Conservation (phyloP, 64 coral and sea anemone genomes). For the Acropora tenuis region DNA sequence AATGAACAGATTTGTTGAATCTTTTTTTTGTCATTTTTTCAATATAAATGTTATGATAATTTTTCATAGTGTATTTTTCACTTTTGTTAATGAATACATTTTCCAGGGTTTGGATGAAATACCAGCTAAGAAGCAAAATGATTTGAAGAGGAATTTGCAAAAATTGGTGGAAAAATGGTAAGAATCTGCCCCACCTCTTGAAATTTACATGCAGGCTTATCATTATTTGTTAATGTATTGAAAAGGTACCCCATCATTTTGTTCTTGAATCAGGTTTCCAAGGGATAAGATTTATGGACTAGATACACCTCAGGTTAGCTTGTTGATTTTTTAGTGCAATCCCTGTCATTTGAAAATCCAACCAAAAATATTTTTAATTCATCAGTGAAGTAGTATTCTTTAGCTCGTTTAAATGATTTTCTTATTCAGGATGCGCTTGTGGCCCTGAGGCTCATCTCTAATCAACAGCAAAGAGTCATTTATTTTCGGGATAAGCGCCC, state of each 20-base stretch:
- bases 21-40: no score
- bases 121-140: slow-evolving; percentile 87
- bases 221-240: background rate
- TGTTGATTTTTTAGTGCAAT: background rate
- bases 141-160: slow-evolving; percentile 76
- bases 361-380: no score
- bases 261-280: slow-evolving; percentile 64
- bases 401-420: background rate
- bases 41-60: no score
- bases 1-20: no score
- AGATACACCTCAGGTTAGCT: slow-evolving; percentile 71
- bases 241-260: background rate
- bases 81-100: background rate
- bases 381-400: background rate
- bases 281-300: slow-evolving; percentile 84
- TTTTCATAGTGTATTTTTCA: no score
- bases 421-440: slow-evolving; percentile 76
- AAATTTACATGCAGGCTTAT: no score
- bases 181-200: background rate
- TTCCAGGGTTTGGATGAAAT: slow-evolving; percentile 73
- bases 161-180: slow-evolving; percentile 91
- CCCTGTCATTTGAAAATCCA: no score
- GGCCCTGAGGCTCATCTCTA: slow-evolving; percentile 82
- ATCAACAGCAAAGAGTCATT: slow-evolving; percentile 85
- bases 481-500: slow-evolving; percentile 83